Percentiles rank a stretch among this genome's conserved stretches.
These are phyloP conservation scores for Diadophis punctatus DNA, from an alignment of 2,113 vertebrate species.

Conservation along the genomic window DNA sequence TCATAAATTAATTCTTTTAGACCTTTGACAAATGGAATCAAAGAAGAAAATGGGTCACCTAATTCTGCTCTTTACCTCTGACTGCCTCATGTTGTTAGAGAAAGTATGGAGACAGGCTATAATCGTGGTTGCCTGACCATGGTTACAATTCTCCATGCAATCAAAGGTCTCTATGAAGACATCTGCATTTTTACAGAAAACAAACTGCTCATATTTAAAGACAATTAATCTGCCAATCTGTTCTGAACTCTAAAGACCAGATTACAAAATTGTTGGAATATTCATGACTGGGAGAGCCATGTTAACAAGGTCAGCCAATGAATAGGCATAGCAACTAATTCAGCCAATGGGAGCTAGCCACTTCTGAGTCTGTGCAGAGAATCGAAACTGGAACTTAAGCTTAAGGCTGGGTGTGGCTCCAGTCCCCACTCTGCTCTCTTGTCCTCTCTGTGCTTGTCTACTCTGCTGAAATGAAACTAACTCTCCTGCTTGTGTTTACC, in stretches of 20 bases:
- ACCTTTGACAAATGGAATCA: not conserved
- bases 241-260: not conserved
- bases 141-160: not conserved
- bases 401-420: no score
- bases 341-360: no score
- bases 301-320: no score
- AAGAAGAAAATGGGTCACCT: not conserved
- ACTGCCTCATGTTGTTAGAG: not conserved
- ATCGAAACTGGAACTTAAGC: no score
- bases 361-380: no score
- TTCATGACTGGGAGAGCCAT: no score
- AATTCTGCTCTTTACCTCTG: not conserved
- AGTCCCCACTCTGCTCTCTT: no score
- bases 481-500: no score
- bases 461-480: no score
- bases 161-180: not conserved
- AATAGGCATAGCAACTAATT: no score
- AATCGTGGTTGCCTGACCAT: not conserved
- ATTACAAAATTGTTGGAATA: not conserved
- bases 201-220: not conserved
- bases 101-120: not conserved
- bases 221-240: not conserved
- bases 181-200: not conserved
- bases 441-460: no score
- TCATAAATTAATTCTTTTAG: not conserved